A percentile compares a stretch with the other conserved stretches of the same genome.
Evolutionary conservation across 2,888 invertebrate genomes (phyloP).

Genomic region (Chloromyia formosa): DNA sequence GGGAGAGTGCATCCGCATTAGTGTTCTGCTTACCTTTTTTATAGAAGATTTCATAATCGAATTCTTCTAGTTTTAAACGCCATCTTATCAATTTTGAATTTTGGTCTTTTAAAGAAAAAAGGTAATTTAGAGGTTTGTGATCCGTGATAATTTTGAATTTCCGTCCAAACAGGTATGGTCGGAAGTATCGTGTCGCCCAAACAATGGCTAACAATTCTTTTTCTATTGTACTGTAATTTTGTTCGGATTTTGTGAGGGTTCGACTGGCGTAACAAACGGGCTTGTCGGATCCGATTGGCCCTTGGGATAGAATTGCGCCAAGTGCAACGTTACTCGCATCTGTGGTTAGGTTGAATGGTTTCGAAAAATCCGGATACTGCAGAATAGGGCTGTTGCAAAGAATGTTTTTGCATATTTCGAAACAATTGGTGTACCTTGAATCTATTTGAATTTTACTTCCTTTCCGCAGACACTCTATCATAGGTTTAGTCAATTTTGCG

Average conservation of each 20-base stretch:
- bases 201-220: conserved; percentile 55
- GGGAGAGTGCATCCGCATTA: conserved; percentile 30
- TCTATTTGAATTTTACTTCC: conserved; percentile 43
- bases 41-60: conserved; percentile 33
- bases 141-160: conserved; percentile 56
- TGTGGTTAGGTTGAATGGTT: conserved; percentile 54
- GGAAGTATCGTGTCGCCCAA: conserved; percentile 53
- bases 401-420: neutral
- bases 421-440: conserved; percentile 1
- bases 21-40: conserved; percentile 36
- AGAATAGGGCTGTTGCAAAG: conserved; percentile 53
- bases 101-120: conserved; percentile 51
- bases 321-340: conserved; percentile 55
- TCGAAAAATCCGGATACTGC: conserved; percentile 57
- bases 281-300: conserved; percentile 47
- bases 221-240: conserved; percentile 54
- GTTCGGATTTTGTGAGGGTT: conserved; percentile 52
- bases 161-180: conserved; percentile 55
- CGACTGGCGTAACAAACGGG: conserved; percentile 54
- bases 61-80: conserved; percentile 17
- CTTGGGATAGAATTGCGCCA: conserved; percentile 54
- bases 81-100: neutral
- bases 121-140: conserved; percentile 54
- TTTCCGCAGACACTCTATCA: conserved; percentile 51
- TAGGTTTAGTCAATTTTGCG: conserved; percentile 48